Conservation (phyloP, 2,888 invertebrate species). For the Unio delphinus region DNA sequence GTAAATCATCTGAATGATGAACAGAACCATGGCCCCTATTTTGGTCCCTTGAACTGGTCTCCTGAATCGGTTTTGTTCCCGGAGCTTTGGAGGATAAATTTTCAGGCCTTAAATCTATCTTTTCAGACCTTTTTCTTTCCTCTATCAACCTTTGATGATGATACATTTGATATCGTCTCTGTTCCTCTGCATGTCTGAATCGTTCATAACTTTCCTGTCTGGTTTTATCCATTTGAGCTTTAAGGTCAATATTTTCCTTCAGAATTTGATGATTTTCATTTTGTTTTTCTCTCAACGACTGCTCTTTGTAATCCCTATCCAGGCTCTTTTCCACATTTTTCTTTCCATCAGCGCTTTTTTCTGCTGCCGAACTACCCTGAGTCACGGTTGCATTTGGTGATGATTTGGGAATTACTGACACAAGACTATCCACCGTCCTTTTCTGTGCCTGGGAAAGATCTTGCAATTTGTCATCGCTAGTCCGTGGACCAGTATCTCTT, state of each 20-base stretch:
- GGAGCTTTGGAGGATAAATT: slow-evolving; percentile 26
- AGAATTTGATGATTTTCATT: slow-evolving; percentile 70
- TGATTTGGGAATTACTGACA: slow-evolving; percentile 6
- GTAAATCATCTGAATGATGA: slow-evolving; percentile 2
- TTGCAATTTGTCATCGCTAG: not conserved
- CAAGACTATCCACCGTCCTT: slow-evolving; percentile 2
- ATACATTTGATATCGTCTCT: slow-evolving; percentile 70
- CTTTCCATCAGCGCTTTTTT: slow-evolving; percentile 6
- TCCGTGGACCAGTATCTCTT: slow-evolving; percentile 13
- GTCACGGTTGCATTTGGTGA: slow-evolving; percentile 10
- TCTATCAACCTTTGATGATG: slow-evolving; percentile 77
- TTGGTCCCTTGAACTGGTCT: slow-evolving; percentile 14
- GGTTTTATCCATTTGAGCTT: slow-evolving; percentile 68
- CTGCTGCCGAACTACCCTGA: not conserved
- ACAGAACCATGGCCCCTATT: slow-evolving; percentile 9
- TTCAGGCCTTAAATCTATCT: slow-evolving; percentile 28
- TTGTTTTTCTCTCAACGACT: slow-evolving; percentile 64
- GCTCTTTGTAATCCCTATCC: slow-evolving; percentile 41
- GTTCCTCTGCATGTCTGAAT: slow-evolving; percentile 61
- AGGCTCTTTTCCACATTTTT: slow-evolving; percentile 8
- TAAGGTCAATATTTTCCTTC: slow-evolving; percentile 71
- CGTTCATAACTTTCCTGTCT: slow-evolving; percentile 33
- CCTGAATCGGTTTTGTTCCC: slow-evolving; percentile 31
- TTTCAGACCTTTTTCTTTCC: slow-evolving; percentile 49
- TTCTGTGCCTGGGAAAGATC: slow-evolving; percentile 1